Base-by-base conservation (phyloP, 2,888 invertebrate species). In the Apotomis betuletana region DNA sequence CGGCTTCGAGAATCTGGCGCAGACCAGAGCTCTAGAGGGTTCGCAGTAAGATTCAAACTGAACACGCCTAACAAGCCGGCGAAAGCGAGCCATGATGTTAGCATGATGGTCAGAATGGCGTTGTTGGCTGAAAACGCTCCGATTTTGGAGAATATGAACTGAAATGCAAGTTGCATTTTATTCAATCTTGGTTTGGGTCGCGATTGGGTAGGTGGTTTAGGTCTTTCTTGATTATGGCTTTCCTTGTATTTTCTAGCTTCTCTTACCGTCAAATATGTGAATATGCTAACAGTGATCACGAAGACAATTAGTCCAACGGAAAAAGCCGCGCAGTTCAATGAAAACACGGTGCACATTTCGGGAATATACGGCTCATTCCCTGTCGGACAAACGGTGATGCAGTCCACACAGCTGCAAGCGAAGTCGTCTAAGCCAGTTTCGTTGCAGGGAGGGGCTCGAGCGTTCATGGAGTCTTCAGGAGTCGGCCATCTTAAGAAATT, bases 11-110 rank as follows among this genome's bases (percentile, higher is more conserved):
- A 98, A 41, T 93, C 88, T 1, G 97, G 96, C 0, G 98, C 94
- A 0, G 99, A 97, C 99, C 99, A 99, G 58, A 99, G 94, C 85
- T 99, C 97, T 1, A 98, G 96, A 0, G 99, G 99, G 85, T 98
- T 96, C 0, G 98, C 96, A 0, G 97, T 98, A 0, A 99, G 94
- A 74, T 95, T 87, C 75, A 98, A 87, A 69, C 91, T 91, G 0
- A 91, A 71, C 9, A 96, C 91, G n/a, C 98, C 98, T 76, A 94
- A 95, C 4, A 95, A 91, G 73, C 97, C 89, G 0, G 90, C 92
- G 6, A 95, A 88, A 4, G 79, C 79, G 55, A 96, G 70, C 91
- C 96, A 95, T 0, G 95, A 94, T 38, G 95, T 94, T 8, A 96
- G 71, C 80, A 95, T 94, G 13, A 98, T 86, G 1, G 96, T 94